phyloP scores from a whole-genome alignment of 2,888 invertebrate species.

The Acrobasis consociella region DNA sequence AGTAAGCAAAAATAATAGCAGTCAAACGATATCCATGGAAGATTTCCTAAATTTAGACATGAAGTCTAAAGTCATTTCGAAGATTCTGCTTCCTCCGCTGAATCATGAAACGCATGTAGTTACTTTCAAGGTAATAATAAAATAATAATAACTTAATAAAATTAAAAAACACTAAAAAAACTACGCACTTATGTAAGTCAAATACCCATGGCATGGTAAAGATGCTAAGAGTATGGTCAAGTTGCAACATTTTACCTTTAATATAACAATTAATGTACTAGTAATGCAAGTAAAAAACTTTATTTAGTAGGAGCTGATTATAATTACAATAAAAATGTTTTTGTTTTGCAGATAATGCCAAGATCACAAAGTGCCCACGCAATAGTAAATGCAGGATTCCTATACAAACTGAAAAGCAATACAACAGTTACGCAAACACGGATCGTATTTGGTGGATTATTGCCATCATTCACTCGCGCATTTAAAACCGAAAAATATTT shows the following conservation, averaged over 20 bases:
- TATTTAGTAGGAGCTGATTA: neutral
- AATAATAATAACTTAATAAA: neutral
- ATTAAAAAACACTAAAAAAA: neutral
- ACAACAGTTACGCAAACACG: constrained; percentile 59
- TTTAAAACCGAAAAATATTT: constrained; percentile 75
- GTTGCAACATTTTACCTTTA: too few relatives aligned
- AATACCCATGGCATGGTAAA: too few relatives aligned
- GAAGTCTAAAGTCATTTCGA: constrained; percentile 75
- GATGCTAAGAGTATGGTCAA: too few relatives aligned
- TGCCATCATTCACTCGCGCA: constrained; percentile 69
- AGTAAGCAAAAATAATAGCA: constrained; percentile 23
- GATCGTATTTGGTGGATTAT: constrained; percentile 84
- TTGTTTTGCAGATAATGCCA: constrained; percentile 85
- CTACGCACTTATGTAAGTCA: too few relatives aligned
- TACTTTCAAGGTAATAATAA: constrained; percentile 83
- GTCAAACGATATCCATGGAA: constrained; percentile 52
- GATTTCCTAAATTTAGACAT: constrained; percentile 66
- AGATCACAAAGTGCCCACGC: constrained; percentile 89
- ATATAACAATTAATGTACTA: too few relatives aligned
- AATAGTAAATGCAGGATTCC: constrained; percentile 87
- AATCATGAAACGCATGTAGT: constrained; percentile 72
- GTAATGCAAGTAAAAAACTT: neutral
- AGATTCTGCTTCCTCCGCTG: constrained; percentile 79
- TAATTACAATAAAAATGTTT: neutral
- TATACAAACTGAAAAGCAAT: constrained; percentile 33